Percentiles rank a stretch among this genome's conserved stretches.
Evolutionary conservation across 2,888 invertebrate genomes (phyloP).

Genomic region (Eremobia ochroleuca): DNA sequence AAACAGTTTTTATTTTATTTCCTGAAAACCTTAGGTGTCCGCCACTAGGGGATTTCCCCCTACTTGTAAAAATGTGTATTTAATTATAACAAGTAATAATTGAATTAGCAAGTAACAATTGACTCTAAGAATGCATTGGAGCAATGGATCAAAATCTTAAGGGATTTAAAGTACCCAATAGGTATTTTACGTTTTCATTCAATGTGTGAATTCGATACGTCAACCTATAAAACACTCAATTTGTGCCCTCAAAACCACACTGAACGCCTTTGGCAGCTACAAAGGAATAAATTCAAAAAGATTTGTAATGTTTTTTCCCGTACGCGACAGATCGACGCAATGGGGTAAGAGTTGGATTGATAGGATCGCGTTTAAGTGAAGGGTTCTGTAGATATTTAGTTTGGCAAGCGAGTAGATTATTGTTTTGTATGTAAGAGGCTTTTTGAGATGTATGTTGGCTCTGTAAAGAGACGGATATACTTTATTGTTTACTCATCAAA

Average conservation of each 20-base stretch:
- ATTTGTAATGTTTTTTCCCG: slow-evolving; percentile 62
- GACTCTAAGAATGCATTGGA: background rate
- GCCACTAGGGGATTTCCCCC: no score
- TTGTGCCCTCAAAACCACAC: slow-evolving; percentile 24
- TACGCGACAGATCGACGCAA: slow-evolving; percentile 37
- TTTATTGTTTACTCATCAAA: background rate
- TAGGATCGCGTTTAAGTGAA: slow-evolving; percentile 19
- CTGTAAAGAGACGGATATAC: background rate
- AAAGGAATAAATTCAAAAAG: slow-evolving; percentile 59
- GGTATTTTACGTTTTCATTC: background rate
- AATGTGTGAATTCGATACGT: background rate
- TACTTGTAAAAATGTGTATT: no score
- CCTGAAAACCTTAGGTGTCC: no score
- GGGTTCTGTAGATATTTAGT: slow-evolving; percentile 39
- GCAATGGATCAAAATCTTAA: background rate
- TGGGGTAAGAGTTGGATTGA: slow-evolving; percentile 14
- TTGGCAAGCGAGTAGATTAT: background rate
- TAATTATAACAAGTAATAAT: no score
- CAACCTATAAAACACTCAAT: slow-evolving; percentile 19
- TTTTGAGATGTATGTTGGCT: background rate
- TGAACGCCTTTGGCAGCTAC: slow-evolving; percentile 1
- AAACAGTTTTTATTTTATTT: no score
- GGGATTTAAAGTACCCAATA: background rate
- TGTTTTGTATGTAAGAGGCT: background rate
- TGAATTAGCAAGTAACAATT: no score